Conservation (phyloP, 2,888 invertebrate species). For the Euproctis similis region DNA sequence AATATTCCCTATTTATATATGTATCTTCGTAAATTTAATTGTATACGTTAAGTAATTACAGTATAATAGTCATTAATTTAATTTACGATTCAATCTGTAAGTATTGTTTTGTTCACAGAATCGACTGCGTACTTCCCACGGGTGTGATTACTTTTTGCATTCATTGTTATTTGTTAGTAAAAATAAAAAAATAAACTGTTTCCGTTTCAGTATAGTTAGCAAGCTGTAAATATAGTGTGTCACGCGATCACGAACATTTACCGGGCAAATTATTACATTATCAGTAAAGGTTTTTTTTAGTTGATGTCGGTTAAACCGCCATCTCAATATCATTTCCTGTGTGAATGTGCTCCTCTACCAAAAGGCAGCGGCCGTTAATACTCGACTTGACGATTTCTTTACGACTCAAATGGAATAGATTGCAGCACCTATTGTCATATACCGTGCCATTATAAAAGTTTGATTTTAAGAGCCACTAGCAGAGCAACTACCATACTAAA, state of each 20-base stretch:
- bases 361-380: no score
- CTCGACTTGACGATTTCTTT: no score
- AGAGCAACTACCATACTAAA: no score
- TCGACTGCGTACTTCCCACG: conserved; percentile 26
- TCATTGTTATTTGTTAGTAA: conserved; percentile 18
- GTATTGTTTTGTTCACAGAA: conserved; percentile 18
- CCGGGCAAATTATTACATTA: conserved; percentile 6
- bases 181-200: conserved; percentile 31
- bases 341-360: no score
- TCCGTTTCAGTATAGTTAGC: conserved; percentile 26
- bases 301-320: no score
- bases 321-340: no score
- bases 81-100: conserved; percentile 6
- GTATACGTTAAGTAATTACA: conserved; percentile 7
- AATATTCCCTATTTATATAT: no score
- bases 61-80: conserved; percentile 17
- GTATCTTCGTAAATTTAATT: no score
- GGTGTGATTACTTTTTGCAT: conserved; percentile 32
- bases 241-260: conserved; percentile 29
- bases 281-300: conserved; percentile 8
- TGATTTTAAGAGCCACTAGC: no score
- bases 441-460: no score
- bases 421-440: no score
- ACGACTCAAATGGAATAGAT: no score
- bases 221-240: conserved; percentile 20